These are phyloP conservation scores for Mnemiopsis leidyi DNA, from an alignment of 37 sponge, comb jelly and placozoan species.

Conservation along the genomic window DNA sequence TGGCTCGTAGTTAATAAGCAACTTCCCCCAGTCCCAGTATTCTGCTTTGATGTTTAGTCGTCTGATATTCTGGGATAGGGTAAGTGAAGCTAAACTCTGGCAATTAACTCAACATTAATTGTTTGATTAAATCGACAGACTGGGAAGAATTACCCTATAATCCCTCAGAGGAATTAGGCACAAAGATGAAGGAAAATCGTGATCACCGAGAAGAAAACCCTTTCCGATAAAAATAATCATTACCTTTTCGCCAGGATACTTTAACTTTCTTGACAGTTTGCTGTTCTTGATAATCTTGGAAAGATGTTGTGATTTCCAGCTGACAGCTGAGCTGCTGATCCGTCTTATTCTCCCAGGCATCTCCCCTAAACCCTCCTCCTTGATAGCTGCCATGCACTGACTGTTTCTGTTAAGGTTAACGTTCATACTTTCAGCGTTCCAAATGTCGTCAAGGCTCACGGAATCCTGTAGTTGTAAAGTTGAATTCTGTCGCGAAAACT, in stretches of 20 bases:
- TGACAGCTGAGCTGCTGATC: background rate
- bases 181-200: too few relatives aligned
- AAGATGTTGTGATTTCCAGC: background rate
- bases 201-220: too few relatives aligned
- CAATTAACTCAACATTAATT: too few relatives aligned
- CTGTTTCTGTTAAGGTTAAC: background rate
- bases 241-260: background rate
- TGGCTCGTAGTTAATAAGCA: background rate
- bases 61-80: background rate
- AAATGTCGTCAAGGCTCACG: background rate
- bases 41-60: background rate
- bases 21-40: conserved; percentile 10
- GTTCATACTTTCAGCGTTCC: background rate
- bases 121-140: too few relatives aligned
- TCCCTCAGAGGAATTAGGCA: too few relatives aligned
- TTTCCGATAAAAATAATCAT: too few relatives aligned
- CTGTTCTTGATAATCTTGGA: background rate
- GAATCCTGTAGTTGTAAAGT: background rate
- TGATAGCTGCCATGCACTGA: background rate
- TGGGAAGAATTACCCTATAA: too few relatives aligned
- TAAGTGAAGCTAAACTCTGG: too few relatives aligned
- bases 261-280: background rate
- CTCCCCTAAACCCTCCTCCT: background rate
- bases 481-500: background rate
- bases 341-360: background rate